Conservation (phyloP, 2,113 vertebrate species). For the Rhineura floridana region DNA sequence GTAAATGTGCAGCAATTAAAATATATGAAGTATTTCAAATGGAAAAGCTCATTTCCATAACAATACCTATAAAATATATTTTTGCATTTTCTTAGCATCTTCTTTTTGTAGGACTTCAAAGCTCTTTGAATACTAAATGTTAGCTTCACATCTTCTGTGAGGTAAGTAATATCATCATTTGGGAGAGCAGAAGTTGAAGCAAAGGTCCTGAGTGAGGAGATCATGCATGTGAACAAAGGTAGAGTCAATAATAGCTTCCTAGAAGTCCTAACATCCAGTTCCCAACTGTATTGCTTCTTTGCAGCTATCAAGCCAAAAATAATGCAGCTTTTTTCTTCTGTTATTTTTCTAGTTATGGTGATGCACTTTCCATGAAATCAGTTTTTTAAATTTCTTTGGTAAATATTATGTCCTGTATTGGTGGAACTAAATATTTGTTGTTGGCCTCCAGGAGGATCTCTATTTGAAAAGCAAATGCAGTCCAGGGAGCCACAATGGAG, state of each 20-base stretch:
- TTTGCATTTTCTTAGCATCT: constrained; percentile 52
- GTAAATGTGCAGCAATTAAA: constrained; percentile 33
- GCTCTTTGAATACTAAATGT: constrained; percentile 61
- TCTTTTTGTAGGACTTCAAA: constrained; percentile 49
- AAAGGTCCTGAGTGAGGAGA: constrained; percentile 51
- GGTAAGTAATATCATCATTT: constrained; percentile 52
- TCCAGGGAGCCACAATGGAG: neutral
- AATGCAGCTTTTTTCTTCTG: constrained; percentile 34
- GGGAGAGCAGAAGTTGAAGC: constrained; percentile 52
- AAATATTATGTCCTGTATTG: constrained; percentile 29
- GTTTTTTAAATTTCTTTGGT: constrained; percentile 60
- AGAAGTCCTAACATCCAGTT: constrained; percentile 36
- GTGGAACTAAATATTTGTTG: constrained; percentile 50
- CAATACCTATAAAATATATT: constrained; percentile 26
- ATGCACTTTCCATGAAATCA: constrained; percentile 42
- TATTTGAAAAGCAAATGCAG: constrained; percentile 41
- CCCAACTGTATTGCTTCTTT: constrained; percentile 36
- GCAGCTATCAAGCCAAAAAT: constrained; percentile 51
- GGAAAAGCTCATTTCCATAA: constrained; percentile 19
- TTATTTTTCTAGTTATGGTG: constrained; percentile 21
- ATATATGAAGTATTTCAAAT: constrained; percentile 26
- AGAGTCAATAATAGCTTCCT: constrained; percentile 43
- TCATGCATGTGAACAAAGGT: constrained; percentile 31
- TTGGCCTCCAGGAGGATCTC: constrained; percentile 8
- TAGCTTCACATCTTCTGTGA: constrained; percentile 67